A percentile compares a stretch with the other conserved stretches of the same genome.
Evolutionary conservation across 2,113 vertebrate species (phyloP).

Genomic region (Cyprinodon tularosa): DNA sequence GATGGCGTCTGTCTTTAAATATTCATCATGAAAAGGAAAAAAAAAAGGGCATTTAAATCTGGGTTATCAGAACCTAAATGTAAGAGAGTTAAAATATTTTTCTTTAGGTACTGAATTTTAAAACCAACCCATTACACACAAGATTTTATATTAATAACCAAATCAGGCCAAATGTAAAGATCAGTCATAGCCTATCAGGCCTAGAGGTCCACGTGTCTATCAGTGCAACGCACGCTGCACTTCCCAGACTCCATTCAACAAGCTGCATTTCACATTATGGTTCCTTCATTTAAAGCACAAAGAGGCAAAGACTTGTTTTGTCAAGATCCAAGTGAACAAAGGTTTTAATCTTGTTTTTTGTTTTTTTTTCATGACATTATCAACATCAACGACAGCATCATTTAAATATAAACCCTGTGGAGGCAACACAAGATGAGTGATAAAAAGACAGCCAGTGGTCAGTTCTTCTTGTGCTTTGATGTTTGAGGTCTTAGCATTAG

Average conservation of each 20-base stretch:
- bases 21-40: too few relatives aligned
- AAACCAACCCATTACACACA: background rate
- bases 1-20: background rate
- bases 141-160: background rate
- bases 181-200: background rate
- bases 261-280: background rate
- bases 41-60: too few relatives aligned
- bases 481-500: slow-evolving; percentile 12
- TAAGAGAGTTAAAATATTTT: too few relatives aligned
- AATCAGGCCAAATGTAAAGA: background rate
- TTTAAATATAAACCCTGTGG: slow-evolving; percentile 35
- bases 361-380: slow-evolving; percentile 38
- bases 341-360: slow-evolving; percentile 20
- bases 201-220: background rate
- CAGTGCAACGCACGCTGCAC: background rate
- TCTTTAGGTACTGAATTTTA: too few relatives aligned
- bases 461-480: slow-evolving; percentile 30
- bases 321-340: slow-evolving; percentile 45
- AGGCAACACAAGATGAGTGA: background rate
- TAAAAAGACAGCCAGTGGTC: slow-evolving; percentile 34
- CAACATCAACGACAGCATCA: slow-evolving; percentile 29
- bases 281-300: too few relatives aligned
- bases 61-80: too few relatives aligned
- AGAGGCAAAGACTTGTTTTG: background rate
- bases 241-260: background rate